Evolutionary conservation across 2,888 invertebrate genomes (phyloP).

Genomic region (Zootermopsis nevadensis): DNA sequence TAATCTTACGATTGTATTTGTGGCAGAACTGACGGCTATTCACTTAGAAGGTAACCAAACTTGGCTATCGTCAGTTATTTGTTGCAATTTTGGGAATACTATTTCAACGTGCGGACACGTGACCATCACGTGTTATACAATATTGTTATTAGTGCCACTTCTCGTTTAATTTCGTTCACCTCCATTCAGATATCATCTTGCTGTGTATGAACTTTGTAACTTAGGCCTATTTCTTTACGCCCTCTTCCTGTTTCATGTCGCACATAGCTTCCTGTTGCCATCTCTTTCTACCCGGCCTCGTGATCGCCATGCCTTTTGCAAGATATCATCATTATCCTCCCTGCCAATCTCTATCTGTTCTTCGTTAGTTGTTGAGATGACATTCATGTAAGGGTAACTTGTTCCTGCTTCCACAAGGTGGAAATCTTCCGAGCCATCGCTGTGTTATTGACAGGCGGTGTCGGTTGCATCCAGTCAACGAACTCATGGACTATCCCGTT

Average conservation of each 20-base stretch:
- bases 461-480: not conserved
- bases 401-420: no score
- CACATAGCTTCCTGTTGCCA: not conserved
- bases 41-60: no score
- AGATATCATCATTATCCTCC: not conserved
- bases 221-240: no score
- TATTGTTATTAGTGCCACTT: not conserved
- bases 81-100: no score
- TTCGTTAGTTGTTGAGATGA: not conserved
- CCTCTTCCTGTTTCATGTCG: not conserved
- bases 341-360: not conserved
- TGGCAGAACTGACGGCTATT: no score
- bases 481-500: not conserved
- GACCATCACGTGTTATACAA: not conserved
- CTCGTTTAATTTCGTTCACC: not conserved
- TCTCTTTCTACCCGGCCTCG: constrained; percentile 6
- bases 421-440: not conserved
- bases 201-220: no score
- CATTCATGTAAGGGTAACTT: no score
- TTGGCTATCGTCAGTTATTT: no score
- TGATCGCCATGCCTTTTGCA: not conserved
- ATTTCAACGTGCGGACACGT: no score
- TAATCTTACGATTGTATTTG: no score
- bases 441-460: not conserved
- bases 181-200: no score